These are phyloP conservation scores for Ahaetulla prasina DNA, from an alignment of 2,113 vertebrate genomes.

Conservation along the genomic window DNA sequence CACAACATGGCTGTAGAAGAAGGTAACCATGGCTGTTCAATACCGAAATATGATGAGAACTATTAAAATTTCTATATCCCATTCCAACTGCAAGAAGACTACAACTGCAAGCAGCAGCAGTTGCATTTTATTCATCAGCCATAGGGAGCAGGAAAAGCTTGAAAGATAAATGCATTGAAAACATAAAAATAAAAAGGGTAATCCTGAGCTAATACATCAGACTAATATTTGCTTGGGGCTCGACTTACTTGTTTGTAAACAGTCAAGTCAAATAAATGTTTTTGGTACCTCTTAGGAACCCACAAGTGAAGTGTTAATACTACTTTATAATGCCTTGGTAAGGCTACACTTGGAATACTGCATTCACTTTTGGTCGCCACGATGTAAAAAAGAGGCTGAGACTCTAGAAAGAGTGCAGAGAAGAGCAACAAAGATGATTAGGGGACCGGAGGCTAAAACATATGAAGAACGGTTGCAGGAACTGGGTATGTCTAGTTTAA, in stretches of 20 bases:
- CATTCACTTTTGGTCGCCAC: too few species aligned
- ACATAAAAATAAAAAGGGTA: slow-evolving; percentile 24
- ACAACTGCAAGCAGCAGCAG: neutral
- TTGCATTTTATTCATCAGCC: neutral
- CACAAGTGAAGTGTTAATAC: too few species aligned
- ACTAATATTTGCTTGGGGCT: slow-evolving; percentile 31
- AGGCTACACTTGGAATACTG: too few species aligned
- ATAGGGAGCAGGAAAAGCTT: neutral
- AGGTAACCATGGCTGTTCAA: neutral
- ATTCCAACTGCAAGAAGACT: neutral
- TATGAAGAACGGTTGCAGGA: too few species aligned
- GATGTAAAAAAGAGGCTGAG: too few species aligned
- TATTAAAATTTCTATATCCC: neutral
- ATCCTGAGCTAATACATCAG: slow-evolving; percentile 4
- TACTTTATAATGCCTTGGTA: too few species aligned
- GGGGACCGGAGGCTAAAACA: too few species aligned
- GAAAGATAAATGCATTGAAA: slow-evolving; percentile 18
- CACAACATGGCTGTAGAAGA: neutral
- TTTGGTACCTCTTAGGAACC: slow-evolving; percentile 6
- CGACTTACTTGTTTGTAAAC: slow-evolving; percentile 20
- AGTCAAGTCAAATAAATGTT: slow-evolving; percentile 12
- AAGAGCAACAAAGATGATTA: too few species aligned
- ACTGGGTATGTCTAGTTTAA: too few species aligned
- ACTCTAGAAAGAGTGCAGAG: too few species aligned
- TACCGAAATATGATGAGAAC: neutral